These are phyloP conservation scores for Epistrophella euchroma DNA, from an alignment of 2,888 invertebrate genomes.

Conservation along the genomic window DNA sequence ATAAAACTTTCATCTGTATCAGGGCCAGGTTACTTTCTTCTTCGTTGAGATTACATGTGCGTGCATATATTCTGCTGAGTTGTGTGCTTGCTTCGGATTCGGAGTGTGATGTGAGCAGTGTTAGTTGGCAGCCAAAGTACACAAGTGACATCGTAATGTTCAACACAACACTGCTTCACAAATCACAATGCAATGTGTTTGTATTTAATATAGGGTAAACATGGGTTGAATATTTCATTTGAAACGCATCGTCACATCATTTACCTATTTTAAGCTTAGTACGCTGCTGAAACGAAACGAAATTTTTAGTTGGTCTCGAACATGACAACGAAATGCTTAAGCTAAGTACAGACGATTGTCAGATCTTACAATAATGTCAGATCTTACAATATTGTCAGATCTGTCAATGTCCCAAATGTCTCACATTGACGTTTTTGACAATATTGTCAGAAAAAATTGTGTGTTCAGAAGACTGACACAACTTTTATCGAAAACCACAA, in stretches of 20 bases:
- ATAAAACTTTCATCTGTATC: constrained; percentile 68
- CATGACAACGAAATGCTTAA: no score
- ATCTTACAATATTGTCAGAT: no score
- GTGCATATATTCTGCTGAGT: background rate
- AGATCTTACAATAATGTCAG: no score
- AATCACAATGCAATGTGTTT: constrained; percentile 20
- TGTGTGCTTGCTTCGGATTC: background rate
- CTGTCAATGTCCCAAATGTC: no score
- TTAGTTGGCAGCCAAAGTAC: constrained; percentile 4
- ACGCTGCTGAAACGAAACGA: no score
- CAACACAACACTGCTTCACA: background rate
- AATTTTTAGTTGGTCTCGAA: no score
- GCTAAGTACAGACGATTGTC: no score
- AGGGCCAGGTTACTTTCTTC: constrained; percentile 72
- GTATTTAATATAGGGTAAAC: constrained; percentile 3
- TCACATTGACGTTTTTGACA: no score
- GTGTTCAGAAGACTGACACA: no score
- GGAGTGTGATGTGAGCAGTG: background rate
- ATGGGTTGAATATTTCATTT: background rate
- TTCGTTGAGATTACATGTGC: background rate
- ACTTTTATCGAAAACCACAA: no score
- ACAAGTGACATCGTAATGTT: constrained; percentile 17
- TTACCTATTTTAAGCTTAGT: background rate
- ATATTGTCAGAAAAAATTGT: no score
- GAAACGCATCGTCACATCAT: background rate